Percentiles rank a stretch among this genome's conserved stretches.
Evolutionary conservation across 2,888 invertebrate genomes (phyloP).

Genomic region (Acleris laterana): DNA sequence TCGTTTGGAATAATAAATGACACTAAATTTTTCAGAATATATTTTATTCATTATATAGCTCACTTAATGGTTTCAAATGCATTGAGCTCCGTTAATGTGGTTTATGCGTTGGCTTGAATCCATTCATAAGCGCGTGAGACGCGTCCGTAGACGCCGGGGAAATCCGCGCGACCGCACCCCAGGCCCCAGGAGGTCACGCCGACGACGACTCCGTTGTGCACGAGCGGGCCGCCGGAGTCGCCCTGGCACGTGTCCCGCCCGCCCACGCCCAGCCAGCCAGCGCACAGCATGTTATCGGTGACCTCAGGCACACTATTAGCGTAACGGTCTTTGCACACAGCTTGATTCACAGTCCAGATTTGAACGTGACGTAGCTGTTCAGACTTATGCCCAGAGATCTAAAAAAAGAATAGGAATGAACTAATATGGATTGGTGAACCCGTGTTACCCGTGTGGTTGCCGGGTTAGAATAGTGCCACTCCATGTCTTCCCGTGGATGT

Average conservation of each 20-base stretch:
- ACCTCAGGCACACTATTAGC: constrained; percentile 35
- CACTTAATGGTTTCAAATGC: no score
- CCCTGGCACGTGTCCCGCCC: constrained; percentile 49
- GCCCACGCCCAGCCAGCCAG: constrained; percentile 42
- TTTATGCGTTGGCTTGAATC: constrained; percentile 53
- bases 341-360: constrained; percentile 51
- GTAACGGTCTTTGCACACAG: constrained; percentile 48
- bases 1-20: no score
- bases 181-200: constrained; percentile 56
- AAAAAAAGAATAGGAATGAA: no score
- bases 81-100: no score
- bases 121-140: constrained; percentile 51
- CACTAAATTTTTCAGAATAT: no score
- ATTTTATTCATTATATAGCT: no score
- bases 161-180: constrained; percentile 47
- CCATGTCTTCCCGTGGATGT: no score
- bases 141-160: constrained; percentile 55
- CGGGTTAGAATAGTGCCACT: no score
- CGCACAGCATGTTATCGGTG: constrained; percentile 46
- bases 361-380: constrained; percentile 56
- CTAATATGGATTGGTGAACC: no score
- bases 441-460: no score
- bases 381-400: no score
- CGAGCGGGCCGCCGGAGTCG: constrained; percentile 60
- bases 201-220: constrained; percentile 52